Percentiles rank a stretch among this genome's conserved stretches.
Conservation (phyloP, 2,113 vertebrate genomes). For the Odontophorus gujanensis region DNA sequence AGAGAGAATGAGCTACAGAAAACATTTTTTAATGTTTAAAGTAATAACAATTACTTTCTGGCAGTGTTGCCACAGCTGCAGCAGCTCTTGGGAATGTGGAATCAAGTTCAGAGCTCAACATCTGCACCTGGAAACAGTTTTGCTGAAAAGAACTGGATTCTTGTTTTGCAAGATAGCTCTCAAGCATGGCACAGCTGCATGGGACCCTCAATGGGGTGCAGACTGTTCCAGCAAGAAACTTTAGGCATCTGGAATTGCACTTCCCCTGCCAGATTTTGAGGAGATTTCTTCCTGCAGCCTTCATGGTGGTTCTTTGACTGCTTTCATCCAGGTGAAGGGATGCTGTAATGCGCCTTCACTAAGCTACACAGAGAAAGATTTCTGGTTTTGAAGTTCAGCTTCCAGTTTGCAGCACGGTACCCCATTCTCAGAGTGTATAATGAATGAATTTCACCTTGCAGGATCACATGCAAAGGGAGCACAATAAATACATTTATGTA, state of each 20-base stretch:
- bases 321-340: not conserved
- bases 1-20: not conserved
- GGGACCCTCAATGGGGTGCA: not conserved
- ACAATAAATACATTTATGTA: not conserved
- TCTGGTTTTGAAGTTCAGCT: not conserved
- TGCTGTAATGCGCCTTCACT: not conserved
- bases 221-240: not conserved
- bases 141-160: not conserved
- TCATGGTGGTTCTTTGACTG: rapidly evolving
- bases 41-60: not conserved
- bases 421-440: rapidly evolving
- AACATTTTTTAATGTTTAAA: not conserved
- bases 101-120: not conserved
- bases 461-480: not conserved
- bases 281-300: not conserved
- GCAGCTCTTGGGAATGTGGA: not conserved
- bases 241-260: rapidly evolving
- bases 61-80: not conserved
- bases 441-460: not conserved
- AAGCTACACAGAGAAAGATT: not conserved
- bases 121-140: conserved; percentile 34
- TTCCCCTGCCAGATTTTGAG: not conserved
- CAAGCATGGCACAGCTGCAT: not conserved
- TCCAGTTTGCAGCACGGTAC: not conserved
- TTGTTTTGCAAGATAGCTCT: not conserved